Evolutionary conservation across 2,113 vertebrate genomes (phyloP).

Genomic region (Neopipo cinnamomea): DNA sequence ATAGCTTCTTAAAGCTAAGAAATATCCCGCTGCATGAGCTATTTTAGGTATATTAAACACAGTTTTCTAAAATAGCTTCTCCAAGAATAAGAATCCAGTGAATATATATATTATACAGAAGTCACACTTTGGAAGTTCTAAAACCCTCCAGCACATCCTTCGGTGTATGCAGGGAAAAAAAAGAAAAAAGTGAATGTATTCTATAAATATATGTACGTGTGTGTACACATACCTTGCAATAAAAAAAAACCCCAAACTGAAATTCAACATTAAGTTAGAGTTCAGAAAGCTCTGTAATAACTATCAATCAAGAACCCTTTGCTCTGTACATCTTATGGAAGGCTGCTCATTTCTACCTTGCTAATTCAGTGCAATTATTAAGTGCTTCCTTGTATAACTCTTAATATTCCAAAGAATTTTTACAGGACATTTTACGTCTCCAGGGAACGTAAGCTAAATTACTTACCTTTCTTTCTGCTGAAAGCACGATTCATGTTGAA

Average conservation of each 20-base stretch:
- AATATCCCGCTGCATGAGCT: background rate
- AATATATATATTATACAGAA: background rate
- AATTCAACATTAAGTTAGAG: background rate
- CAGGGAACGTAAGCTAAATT: background rate
- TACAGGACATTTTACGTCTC: background rate
- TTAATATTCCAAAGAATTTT: background rate
- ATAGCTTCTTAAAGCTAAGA: background rate
- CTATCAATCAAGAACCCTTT: background rate
- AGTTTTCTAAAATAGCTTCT: background rate
- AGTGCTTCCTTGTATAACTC: background rate
- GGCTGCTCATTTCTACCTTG: background rate
- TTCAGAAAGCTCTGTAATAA: background rate
- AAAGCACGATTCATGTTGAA: conserved; percentile 65
- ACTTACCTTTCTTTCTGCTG: conserved; percentile 60
- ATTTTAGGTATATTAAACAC: background rate
- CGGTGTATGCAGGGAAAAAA: background rate
- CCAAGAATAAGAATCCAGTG: background rate
- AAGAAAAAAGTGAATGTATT: background rate
- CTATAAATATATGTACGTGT: background rate
- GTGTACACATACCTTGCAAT: background rate
- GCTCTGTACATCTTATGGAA: background rate
- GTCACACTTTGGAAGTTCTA: background rate
- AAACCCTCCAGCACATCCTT: background rate
- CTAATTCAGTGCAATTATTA: background rate
- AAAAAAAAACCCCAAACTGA: fast-evolving